Base-by-base conservation (phyloP, 1,140 invertebrate species). In the Dinoponera quadriceps region DNA sequence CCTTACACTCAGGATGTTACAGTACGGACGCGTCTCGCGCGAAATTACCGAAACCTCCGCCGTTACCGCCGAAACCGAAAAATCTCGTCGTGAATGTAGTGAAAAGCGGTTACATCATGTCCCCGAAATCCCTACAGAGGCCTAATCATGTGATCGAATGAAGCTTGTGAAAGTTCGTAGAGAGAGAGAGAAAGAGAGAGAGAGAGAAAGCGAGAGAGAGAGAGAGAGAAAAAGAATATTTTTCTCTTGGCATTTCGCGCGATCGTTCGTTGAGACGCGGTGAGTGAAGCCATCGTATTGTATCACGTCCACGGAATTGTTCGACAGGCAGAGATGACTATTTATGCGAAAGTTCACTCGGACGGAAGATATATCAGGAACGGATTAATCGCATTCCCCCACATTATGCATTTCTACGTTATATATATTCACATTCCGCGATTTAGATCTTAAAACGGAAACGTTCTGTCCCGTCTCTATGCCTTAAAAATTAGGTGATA, bases 41-140 rank as follows among this genome's bases (percentile, higher is more conserved):
- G 0, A 94, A 93, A 85, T 85, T 91, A 44, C 89, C 90, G 20
- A 94, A 94, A 83, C 94, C 94, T 20, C 94, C 87, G 1, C 94
- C 94, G 0, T 85, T 94, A 60, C 94, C 94, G 33, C 94, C 94
- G 11, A 94, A 94, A 85, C 94, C 94, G 44, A 94, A 94, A 88
- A 92, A 91, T 88, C 85, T 93, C 29, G 73, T 91, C 51, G 88
- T 90, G 18, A 90, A 78, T 69, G 86, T 86, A 72, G 82, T 89
- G 74, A 94, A 91, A 80, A 88, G 87, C 20, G 87, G 84, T 82
- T 91, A 93, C 29, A 75, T 92, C 3, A 63, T 91, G 22, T 88
- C 92, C 9, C 91, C 91, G 11, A 93, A 91, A 84, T 86, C 91
- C 38, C 88, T 92, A 88, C 91, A 92, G 54, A 92, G 90, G 83